Evolutionary conservation across 2,888 invertebrate genomes (phyloP).

Genomic region (Mesorhabditis belari): DNA sequence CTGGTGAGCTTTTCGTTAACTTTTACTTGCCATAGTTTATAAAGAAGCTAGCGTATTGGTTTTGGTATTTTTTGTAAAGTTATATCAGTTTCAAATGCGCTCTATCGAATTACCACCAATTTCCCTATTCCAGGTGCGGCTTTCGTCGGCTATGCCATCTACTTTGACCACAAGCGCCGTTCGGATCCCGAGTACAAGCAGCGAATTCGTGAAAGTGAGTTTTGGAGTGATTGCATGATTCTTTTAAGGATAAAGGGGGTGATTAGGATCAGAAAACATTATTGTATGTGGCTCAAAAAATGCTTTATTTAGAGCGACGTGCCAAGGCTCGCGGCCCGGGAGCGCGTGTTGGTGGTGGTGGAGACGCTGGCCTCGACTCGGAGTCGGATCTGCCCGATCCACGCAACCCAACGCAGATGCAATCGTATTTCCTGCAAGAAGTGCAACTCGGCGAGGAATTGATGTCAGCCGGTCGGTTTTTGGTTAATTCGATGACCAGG

Average conservation of each 20-base stretch:
- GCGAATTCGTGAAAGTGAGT: constrained; percentile 87
- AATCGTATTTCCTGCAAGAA: constrained; percentile 74
- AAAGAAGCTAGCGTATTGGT: no score
- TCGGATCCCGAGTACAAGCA: constrained; percentile 90
- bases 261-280: no score
- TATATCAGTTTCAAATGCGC: no score
- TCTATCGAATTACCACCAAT: no score
- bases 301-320: constrained; percentile 21
- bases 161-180: constrained; percentile 90
- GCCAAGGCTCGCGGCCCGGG: not conserved
- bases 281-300: not conserved
- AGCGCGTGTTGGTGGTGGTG: constrained; percentile 19
- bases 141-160: constrained; percentile 91
- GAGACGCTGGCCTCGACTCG: constrained; percentile 6
- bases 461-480: constrained; percentile 60
- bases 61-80: no score
- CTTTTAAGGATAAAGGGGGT: no score
- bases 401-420: constrained; percentile 85
- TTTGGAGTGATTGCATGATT: no score
- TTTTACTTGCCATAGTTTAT: no score
- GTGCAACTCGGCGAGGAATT: constrained; percentile 89
- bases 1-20: no score
- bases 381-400: constrained; percentile 69
- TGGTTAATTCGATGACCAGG: not conserved
- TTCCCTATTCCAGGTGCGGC: constrained; percentile 66